Base-by-base conservation (phyloP, 1,140 invertebrate species). In the Battus philenor region DNA sequence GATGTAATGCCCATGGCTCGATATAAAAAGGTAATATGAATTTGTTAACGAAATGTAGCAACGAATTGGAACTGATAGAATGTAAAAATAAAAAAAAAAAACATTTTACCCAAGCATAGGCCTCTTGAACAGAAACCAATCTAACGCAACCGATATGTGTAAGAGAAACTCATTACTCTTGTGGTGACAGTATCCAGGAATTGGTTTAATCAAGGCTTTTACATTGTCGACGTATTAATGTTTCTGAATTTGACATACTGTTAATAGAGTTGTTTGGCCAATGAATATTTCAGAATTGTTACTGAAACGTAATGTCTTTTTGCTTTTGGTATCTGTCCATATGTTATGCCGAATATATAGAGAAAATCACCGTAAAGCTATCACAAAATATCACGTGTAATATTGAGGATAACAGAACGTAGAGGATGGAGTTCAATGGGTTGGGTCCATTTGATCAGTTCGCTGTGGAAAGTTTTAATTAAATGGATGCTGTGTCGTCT, bases 221-320 rank as follows among this genome's bases (percentile, higher is more conserved):
- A 32, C 3, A 8, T 8, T 15, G 13, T 16, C 7, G 13, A 17
- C 31, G 16, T 30, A n/a, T 15, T 13, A 13, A 9, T 8, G 2
- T 13, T 15, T 4, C 31, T 33, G 31, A 9, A 33, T 8, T 33
- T 33, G 16, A 33, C 32, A 33, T 33, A 8, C 18, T 10, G 32
- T 15, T 33, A 33, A 33, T 33, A 33, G 32, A 18, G 16, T 33
- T 33, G 5, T 17, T 17, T 8, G 18, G 32, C 32, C 32, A 9
- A 10, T 18, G 15, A 4, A 2, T 9, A n/a, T 1, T n/a, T n/a
- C n/a, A n/a, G 32, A 18, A 3, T 3, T 16, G 31, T 15, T 33
- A 18, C 18, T 33, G 32, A 15, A 10, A 33, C 15, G 16, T 18
- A 7, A 17, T 1, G 0, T 13, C 4, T 4, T 9, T 33, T 8